phyloP scores from a whole-genome alignment of 2,797 vertebrate genomes.

The Macrochelys suwanniensis region DNA sequence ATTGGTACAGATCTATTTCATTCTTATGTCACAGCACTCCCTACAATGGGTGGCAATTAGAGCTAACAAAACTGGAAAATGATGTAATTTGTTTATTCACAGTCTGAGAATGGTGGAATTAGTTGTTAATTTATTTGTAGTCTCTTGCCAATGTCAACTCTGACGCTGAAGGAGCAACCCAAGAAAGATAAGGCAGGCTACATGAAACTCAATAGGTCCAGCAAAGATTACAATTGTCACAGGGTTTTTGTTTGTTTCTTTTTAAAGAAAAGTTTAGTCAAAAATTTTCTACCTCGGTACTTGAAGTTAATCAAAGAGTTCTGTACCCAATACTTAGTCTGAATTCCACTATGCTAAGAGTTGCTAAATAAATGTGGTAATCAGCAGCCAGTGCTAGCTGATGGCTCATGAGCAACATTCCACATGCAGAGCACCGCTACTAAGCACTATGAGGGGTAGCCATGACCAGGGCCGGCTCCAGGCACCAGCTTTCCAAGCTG shows the following conservation, averaged over 20 bases:
- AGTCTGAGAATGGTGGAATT: slow-evolving; percentile 7
- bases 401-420: neutral
- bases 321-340: neutral
- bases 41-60: neutral
- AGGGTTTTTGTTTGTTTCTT: neutral
- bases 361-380: neutral
- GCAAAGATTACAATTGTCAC: neutral
- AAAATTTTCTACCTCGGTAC: neutral
- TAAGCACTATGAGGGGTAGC: neutral
- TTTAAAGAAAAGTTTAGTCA: neutral
- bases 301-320: neutral
- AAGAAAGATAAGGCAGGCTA: neutral
- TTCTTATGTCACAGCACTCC: neutral
- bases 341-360: neutral
- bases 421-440: neutral
- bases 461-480: neutral
- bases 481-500: too few relatives aligned
- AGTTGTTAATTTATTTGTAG: neutral
- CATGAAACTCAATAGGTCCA: neutral
- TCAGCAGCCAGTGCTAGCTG: neutral
- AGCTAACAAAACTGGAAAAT: neutral
- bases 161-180: neutral
- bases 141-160: neutral
- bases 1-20: neutral
- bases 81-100: neutral